Percentiles rank a stretch among this genome's conserved stretches.
phyloP scores from a whole-genome alignment of 1,140 invertebrate species.

The Platyscapa corneri region DNA sequence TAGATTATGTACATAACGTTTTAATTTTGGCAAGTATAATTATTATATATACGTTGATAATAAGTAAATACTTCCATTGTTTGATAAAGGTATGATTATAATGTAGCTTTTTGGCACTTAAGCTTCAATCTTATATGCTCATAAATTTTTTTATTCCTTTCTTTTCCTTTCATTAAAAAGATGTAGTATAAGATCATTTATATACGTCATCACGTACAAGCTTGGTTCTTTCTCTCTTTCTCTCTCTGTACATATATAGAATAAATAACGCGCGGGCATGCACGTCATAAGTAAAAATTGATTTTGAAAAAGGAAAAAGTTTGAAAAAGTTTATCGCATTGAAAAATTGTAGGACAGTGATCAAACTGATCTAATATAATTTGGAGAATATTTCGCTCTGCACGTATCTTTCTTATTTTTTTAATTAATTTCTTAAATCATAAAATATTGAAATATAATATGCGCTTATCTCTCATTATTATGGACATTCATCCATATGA shows the following conservation, averaged over 20 bases:
- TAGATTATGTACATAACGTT: conserved; percentile 49
- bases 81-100: conserved; percentile 49
- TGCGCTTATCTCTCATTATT: conserved; percentile 4
- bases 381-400: conserved; percentile 34
- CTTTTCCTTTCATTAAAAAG: conserved; percentile 37
- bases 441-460: conserved; percentile 32
- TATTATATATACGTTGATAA: conserved; percentile 44
- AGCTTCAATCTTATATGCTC: conserved; percentile 38
- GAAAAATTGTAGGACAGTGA: conserved; percentile 5
- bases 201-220: neutral
- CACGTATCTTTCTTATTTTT: conserved; percentile 41
- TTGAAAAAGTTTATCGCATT: neutral
- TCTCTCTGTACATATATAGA: no score
- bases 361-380: conserved; percentile 23
- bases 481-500: conserved; percentile 12
- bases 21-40: conserved; percentile 51
- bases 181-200: neutral
- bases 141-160: neutral
- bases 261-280: no score
- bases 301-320: conserved; percentile 19
- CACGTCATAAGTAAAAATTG: conserved; percentile 29
- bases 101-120: conserved; percentile 51
- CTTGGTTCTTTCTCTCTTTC: neutral
- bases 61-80: conserved; percentile 54
- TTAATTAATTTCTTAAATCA: conserved; percentile 27